These are phyloP conservation scores for Schlechtendalia chinensis DNA, from an alignment of 1,140 invertebrate species.

Conservation along the genomic window DNA sequence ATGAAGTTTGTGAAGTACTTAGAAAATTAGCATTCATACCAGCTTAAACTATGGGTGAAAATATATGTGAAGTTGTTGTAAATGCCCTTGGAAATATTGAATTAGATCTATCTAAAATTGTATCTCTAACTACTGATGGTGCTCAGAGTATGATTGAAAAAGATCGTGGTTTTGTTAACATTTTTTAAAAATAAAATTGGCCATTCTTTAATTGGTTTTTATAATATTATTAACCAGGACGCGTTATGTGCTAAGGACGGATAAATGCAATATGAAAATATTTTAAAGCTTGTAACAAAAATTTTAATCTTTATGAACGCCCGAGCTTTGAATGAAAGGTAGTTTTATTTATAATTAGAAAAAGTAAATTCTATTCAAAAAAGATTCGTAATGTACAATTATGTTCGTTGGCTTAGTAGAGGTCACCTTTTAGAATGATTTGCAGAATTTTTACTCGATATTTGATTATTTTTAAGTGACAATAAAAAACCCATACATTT, in stretches of 20 bases:
- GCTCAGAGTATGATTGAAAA: neutral
- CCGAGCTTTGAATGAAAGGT: neutral
- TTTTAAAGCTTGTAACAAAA: too few species aligned
- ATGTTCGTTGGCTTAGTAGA: too few species aligned
- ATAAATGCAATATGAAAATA: too few species aligned
- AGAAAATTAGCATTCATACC: neutral
- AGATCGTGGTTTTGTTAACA: neutral
- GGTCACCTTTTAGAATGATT: too few species aligned
- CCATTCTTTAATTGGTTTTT: neutral
- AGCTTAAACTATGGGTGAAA: slow-evolving; percentile 1
- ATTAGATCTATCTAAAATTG: slow-evolving; percentile 2
- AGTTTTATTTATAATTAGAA: slow-evolving; percentile 17
- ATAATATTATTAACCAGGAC: neutral
- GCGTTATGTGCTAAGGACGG: neutral
- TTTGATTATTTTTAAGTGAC: too few species aligned
- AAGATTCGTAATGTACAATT: slow-evolving; percentile 3
- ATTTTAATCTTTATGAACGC: neutral
- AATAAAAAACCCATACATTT: slow-evolving; percentile 30
- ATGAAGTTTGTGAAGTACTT: slow-evolving; percentile 10
- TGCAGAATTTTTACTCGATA: slow-evolving; percentile 14
- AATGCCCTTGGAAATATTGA: too few species aligned
- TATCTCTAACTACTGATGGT: neutral
- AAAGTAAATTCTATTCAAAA: slow-evolving; percentile 18
- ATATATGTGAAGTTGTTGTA: too few species aligned
- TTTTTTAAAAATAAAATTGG: neutral